Percentiles rank a stretch among this genome's conserved stretches.
phyloP scores from a whole-genome alignment of 2,797 vertebrate species.

The Crocodylus rhombifer region DNA sequence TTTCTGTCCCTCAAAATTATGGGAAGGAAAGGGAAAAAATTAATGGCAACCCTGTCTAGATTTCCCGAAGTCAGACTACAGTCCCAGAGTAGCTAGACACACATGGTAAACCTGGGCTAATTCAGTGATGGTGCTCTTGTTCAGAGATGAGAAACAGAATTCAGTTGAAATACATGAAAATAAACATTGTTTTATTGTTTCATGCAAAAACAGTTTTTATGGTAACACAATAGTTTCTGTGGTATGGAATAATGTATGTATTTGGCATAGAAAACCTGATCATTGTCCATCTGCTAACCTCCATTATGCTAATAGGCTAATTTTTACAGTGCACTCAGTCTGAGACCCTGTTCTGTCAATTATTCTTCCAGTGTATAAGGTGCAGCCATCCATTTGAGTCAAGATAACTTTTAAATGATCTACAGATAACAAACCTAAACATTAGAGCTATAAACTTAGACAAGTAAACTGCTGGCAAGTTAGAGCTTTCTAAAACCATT shows the following conservation, averaged over 20 bases:
- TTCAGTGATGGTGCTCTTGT: neutral
- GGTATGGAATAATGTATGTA: neutral
- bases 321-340: rapidly evolving
- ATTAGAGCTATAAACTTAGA: conserved; percentile 32
- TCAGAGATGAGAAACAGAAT: neutral
- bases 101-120: rapidly evolving
- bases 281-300: neutral
- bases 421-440: conserved; percentile 24
- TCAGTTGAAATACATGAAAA: conserved; percentile 32
- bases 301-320: neutral
- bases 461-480: conserved; percentile 22
- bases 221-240: neutral
- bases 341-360: rapidly evolving
- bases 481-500: neutral
- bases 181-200: conserved; percentile 43
- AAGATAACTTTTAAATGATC: neutral
- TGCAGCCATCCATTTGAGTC: rapidly evolving
- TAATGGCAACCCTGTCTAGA: neutral
- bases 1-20: neutral
- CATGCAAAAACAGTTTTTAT: conserved; percentile 61
- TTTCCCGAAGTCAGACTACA: neutral
- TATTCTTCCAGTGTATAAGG: neutral
- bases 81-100: rapidly evolving
- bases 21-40: neutral
- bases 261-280: neutral